Base-by-base conservation (phyloP, 1,140 invertebrate genomes). In the Heliconius hermathena region DNA sequence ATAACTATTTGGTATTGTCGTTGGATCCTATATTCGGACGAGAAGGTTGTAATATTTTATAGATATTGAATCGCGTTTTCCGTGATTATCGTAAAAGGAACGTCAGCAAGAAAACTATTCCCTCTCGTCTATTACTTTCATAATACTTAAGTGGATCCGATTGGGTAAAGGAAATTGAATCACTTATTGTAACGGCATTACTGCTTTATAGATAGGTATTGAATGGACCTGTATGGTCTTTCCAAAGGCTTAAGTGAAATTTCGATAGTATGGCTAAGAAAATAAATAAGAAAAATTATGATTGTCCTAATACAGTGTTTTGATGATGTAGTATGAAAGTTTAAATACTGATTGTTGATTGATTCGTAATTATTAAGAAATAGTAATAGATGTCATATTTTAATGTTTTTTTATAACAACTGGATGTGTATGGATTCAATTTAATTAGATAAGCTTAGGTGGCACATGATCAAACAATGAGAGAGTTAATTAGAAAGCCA, bases 81-180 rank as follows among this genome's bases (percentile, higher is more conserved):
- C 89, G 86, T 93, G 89, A 93, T 94, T 94, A 94, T 93, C 89
- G 91, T 92, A 91, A 93, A 92, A 93, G 88, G 87, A 94, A 88
- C 90, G 90, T 93, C 92, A 93, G 89, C 91, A 92, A 91, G 90
- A 93, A 94, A 94, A 94, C 92, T 94, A 94, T 93, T 92, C 91
- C 85, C 89, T 90, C 88, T 88, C 85, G 80, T 89, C 88, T 90
- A 93, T 92, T 92, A 90, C 91, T 90, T 90, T 93, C 90, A 92
- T 94, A 94, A 93, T 92, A 92, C 89, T 94, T 93, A 94, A 94
- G 93, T 93, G 89, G 91, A 93, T 91, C 86, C 84, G 90, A 92
- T 94, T 92, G 85, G 88, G 89, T 92, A 89, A 89, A 91, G 91
- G 89, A 93, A 93, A 93, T 94, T 92, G 91, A 91, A 93, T 93